Evolutionary conservation across 2,113 vertebrate genomes (phyloP).

Genomic region (Triplophysa siluroides): DNA sequence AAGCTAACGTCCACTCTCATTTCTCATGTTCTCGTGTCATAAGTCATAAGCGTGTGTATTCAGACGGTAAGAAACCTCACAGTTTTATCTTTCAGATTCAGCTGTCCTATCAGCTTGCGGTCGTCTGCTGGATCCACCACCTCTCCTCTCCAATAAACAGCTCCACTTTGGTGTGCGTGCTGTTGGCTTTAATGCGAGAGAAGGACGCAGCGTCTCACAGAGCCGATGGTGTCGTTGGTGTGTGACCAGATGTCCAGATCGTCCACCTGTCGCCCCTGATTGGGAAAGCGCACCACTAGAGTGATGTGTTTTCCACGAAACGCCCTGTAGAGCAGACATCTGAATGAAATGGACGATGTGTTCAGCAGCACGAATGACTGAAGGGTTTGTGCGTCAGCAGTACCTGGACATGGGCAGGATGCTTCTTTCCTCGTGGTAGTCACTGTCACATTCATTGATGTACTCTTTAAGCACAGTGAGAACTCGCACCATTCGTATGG

Average conservation of each 20-base stretch:
- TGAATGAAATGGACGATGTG: constrained; percentile 14
- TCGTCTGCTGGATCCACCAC: constrained; percentile 95
- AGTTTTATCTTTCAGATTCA: constrained; percentile 98
- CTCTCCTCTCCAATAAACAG: constrained; percentile 96
- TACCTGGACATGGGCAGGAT: constrained; percentile 99
- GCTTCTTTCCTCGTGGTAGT: constrained; percentile 96
- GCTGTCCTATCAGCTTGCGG: constrained; percentile 93
- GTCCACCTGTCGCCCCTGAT: constrained; percentile 96
- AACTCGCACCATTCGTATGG: constrained; percentile 95
- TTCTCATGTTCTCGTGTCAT: too few species aligned
- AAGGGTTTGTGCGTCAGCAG: not conserved
- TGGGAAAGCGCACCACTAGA: constrained; percentile 93
- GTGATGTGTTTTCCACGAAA: constrained; percentile 97
- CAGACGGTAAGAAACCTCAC: constrained; percentile 67
- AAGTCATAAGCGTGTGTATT: not conserved
- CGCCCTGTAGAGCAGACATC: constrained; percentile 75
- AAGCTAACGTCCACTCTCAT: too few species aligned
- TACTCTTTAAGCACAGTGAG: constrained; percentile 96
- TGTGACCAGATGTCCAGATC: constrained; percentile 98
- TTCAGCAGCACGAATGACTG: not conserved
- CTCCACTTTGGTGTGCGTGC: constrained; percentile 96
- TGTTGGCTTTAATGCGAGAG: constrained; percentile 94
- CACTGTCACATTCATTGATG: constrained; percentile 98
- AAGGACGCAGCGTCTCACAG: constrained; percentile 92
- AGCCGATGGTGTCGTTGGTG: constrained; percentile 97